A percentile compares a stretch with the other conserved stretches of the same genome.
These are phyloP conservation scores for Nephotettix cincticeps DNA, from an alignment of 1,140 invertebrate genomes.

Conservation along the genomic window DNA sequence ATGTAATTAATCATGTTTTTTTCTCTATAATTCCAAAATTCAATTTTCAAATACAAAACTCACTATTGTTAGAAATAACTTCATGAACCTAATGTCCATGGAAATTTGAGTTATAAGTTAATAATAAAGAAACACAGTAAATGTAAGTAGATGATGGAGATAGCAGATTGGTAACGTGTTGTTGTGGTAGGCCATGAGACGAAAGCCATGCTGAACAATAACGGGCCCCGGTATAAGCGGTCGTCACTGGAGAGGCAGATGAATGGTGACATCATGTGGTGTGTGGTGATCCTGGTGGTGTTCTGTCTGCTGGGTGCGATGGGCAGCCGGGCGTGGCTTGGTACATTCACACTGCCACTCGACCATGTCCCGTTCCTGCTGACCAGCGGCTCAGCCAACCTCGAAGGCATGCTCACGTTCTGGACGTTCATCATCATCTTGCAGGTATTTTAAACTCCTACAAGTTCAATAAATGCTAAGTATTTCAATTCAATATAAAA, in stretches of 20 bases:
- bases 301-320: constrained; percentile 89
- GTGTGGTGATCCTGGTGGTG: constrained; percentile 88
- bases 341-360: constrained; percentile 51
- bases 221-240: constrained; percentile 92
- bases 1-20: neutral
- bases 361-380: constrained; percentile 63
- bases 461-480: too few relatives aligned
- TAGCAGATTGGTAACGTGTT: too few relatives aligned
- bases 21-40: too few relatives aligned
- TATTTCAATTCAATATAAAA: too few relatives aligned
- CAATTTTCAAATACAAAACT: too few relatives aligned
- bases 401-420: constrained; percentile 86
- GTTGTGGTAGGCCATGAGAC: constrained; percentile 88
- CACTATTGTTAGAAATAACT: too few relatives aligned
- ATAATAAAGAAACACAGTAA: too few relatives aligned
- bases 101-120: too few relatives aligned
- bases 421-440: constrained; percentile 95
- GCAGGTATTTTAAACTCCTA: constrained; percentile 75
- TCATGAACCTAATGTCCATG: too few relatives aligned
- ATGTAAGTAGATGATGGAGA: too few relatives aligned
- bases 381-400: constrained; percentile 46
- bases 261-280: constrained; percentile 96
- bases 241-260: constrained; percentile 90
- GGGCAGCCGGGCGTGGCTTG: constrained; percentile 84
- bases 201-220: constrained; percentile 97